Evolutionary conservation across 2,888 invertebrate genomes (phyloP).

Genomic region (Pandemis corylana): DNA sequence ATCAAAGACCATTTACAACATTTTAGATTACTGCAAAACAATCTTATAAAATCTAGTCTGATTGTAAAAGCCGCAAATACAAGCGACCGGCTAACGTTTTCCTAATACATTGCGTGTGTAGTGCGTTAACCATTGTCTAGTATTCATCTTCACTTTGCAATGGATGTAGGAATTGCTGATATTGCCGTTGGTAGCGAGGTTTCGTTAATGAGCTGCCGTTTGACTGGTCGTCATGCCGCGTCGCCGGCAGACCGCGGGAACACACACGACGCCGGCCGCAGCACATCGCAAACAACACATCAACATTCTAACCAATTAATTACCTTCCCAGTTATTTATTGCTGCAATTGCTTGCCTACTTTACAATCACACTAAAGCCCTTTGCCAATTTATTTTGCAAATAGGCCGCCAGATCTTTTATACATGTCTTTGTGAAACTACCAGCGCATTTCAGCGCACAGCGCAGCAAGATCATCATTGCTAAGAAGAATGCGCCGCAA

Average conservation of each 20-base stretch:
- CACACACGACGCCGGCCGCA: slow-evolving; percentile 23
- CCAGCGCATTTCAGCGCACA: too few relatives aligned
- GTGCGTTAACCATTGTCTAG: too few relatives aligned
- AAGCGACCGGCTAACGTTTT: too few relatives aligned
- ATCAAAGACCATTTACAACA: neutral
- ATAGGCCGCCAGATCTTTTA: too few relatives aligned
- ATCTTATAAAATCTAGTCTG: neutral
- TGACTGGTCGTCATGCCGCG: slow-evolving; percentile 4
- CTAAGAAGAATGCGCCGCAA: too few relatives aligned
- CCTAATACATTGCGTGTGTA: neutral
- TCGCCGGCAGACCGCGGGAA: slow-evolving; percentile 9
- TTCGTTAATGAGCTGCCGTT: neutral
- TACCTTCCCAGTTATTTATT: neutral
- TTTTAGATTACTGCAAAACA: neutral
- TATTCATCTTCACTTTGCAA: too few relatives aligned
- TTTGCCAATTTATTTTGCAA: too few relatives aligned
- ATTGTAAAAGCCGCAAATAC: neutral
- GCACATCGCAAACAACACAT: neutral
- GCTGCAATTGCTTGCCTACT: neutral
- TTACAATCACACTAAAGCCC: too few relatives aligned
- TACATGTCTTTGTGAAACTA: too few relatives aligned
- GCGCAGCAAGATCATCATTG: too few relatives aligned
- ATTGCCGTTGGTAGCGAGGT: too few relatives aligned
- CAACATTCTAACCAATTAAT: neutral
- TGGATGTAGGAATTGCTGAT: too few relatives aligned